These are phyloP conservation scores for Myiotriccus ornatus DNA, from an alignment of 2,797 vertebrate species.

Conservation along the genomic window DNA sequence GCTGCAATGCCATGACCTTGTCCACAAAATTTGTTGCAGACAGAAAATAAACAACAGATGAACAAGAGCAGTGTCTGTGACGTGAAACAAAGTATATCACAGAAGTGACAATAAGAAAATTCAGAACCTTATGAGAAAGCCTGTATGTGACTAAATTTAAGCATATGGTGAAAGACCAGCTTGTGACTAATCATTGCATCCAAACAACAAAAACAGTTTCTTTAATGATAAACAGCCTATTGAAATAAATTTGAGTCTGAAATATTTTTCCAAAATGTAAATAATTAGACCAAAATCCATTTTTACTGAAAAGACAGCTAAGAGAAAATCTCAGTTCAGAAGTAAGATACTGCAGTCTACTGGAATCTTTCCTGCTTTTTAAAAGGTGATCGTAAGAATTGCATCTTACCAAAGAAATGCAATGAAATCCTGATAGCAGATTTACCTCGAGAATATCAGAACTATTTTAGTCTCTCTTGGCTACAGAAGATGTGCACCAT, in stretches of 20 bases:
- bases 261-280: not conserved
- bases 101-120: slow-evolving; percentile 43
- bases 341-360: not conserved
- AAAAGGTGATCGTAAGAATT: not conserved
- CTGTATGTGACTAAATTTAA: slow-evolving; percentile 37
- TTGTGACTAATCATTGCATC: slow-evolving; percentile 22
- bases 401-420: not conserved
- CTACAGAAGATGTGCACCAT: not conserved
- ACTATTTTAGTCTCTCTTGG: not conserved
- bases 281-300: not conserved
- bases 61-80: slow-evolving; percentile 23
- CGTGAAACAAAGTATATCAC: slow-evolving; percentile 14
- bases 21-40: not conserved
- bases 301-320: not conserved
- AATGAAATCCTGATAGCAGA: not conserved
- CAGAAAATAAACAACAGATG: slow-evolving; percentile 47
- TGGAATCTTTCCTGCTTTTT: not conserved
- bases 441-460: not conserved
- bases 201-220: not conserved
- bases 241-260: not conserved
- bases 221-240: not conserved
- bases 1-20: not conserved
- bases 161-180: slow-evolving; percentile 16
- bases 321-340: not conserved
- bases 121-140: slow-evolving; percentile 39